Base-by-base conservation (phyloP, 1,140 invertebrate genomes). In the Drosophila novamexicana region DNA sequence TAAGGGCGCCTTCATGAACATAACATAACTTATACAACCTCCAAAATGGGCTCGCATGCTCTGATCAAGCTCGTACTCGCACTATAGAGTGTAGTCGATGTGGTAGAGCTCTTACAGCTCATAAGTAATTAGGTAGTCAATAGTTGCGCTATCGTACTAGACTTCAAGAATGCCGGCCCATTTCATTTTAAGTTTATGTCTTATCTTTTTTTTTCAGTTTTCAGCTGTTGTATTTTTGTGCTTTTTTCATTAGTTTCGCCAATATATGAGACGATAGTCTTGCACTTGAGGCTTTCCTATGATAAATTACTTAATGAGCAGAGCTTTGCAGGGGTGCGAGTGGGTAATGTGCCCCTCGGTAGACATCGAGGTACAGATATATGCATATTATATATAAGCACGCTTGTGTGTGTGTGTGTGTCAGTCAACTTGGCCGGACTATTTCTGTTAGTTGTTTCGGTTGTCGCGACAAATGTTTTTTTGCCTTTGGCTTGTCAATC, bases 301-400 rank as follows among this genome's bases (percentile, higher is more conserved):
- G 72, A 70, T 71, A 70, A 75, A 71, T 70, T 54, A 71, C 72
- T 71, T 71, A 75, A 70, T 70, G 67, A 75, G 72, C 72, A 70
- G 40, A 67, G 67, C 65, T 73, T 68, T 73, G 66, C 66, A 58
- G 71, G 64, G 57, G 65, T 56, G 57, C 49, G 42, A 52, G 9
- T n/a, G n/a, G 45, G 14, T 34, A 34, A 59, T 47, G 53, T 59
- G 22, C 50, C 29, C 7, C 50, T 6, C 12, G 42, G 50, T 6
- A 50, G 8, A 12, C 9, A 10, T 37, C 29, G 22, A 65, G 40
- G 12, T 62, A 59, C n/a, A 39, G 34, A 22, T 58, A 58, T 52
- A 65, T 22, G 32, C n/a, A 16, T 62, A 10, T 52, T 18, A 29
- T 62, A 10, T 57, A 57, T 49, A 18, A 18, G 47, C 47, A 18